Evolutionary conservation across 2,797 vertebrate genomes (phyloP), one percentile per base, ranked within the genome.

Genomic region (Gobio occitaniae): DNA sequence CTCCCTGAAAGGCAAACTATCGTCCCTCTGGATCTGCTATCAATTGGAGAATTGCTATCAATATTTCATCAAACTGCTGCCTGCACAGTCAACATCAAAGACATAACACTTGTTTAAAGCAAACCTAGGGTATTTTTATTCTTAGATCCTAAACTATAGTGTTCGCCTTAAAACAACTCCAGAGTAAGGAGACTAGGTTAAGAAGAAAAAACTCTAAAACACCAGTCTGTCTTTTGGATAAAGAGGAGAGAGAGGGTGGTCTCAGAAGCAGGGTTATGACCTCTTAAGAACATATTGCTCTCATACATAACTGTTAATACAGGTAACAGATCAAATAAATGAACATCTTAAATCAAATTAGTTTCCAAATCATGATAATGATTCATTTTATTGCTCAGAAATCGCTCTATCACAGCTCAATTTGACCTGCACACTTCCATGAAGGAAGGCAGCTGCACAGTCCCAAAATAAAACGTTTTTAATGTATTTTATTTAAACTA

Each of bases 21-120:
- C 89, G 90, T 93, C 94, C 94, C 94, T 85, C 87, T 92, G 93
- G 95, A 95, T 90, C 88, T 92, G 89, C 93, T 94, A 94, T 56
- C 63, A 84, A 69, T 84, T 69, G 82, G 50, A 92, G 93, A 93
- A 92, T 92, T 88, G 89, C 84, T 93, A 96, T 95, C 92, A 94
- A 96, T 96, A 94, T 96, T 96, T 95, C 92, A 95, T 96, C 94
- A 95, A 94, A 95, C 92, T 93, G 90, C 92, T 92, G 92, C 91
- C 85, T 93, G 90, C 93, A 91, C 91, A 91, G 94, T 94, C 94
- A 93, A 94, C 92, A 95, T 95, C 94, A 95, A 95, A 95, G 94
- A 89, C 71, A 84, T 52, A 87, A 92, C 91, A 90, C 91, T 92
- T 93, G 91, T 92, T 86, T 84, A 81, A 92, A 93, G 93, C 92